Evolutionary conservation across 1,140 invertebrate genomes (phyloP).

Genomic region (Coptotermes formosanus): DNA sequence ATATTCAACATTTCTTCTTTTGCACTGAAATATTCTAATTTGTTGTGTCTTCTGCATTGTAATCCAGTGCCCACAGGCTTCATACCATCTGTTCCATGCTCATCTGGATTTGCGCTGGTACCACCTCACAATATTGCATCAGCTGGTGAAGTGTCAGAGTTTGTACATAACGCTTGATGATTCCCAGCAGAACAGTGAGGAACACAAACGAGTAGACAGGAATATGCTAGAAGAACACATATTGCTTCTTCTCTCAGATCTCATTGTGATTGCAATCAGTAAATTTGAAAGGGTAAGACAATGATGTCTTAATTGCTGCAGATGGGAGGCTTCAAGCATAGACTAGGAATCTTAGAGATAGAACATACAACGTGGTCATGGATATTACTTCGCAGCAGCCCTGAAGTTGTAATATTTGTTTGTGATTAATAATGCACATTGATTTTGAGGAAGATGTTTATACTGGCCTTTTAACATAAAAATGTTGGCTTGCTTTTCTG

Average conservation of each 20-base stretch:
- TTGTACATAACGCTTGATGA: not conserved
- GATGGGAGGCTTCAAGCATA: too few relatives aligned
- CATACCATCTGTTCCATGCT: conserved; percentile 41
- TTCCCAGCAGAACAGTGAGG: not conserved
- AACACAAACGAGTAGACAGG: not conserved
- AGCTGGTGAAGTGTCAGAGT: not conserved
- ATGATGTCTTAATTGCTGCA: too few relatives aligned
- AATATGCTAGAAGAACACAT: not conserved
- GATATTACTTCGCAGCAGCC: too few relatives aligned
- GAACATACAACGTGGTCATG: too few relatives aligned
- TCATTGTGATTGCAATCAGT: not conserved
- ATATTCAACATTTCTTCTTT: too few relatives aligned
- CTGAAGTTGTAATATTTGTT: too few relatives aligned
- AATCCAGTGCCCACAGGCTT: conserved; percentile 38
- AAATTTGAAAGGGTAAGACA: conserved; percentile 25
- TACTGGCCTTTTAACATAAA: too few relatives aligned
- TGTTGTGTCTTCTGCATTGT: not conserved
- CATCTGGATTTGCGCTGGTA: conserved; percentile 42
- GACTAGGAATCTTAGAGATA: too few relatives aligned
- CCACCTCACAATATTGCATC: conserved; percentile 35
- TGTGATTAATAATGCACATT: too few relatives aligned
- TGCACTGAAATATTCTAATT: too few relatives aligned
- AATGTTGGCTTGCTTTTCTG: too few relatives aligned
- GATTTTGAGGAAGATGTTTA: too few relatives aligned
- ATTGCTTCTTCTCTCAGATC: conserved; percentile 32